phyloP scores from a whole-genome alignment of 2,888 invertebrate genomes.

The Ophion ellenae region DNA sequence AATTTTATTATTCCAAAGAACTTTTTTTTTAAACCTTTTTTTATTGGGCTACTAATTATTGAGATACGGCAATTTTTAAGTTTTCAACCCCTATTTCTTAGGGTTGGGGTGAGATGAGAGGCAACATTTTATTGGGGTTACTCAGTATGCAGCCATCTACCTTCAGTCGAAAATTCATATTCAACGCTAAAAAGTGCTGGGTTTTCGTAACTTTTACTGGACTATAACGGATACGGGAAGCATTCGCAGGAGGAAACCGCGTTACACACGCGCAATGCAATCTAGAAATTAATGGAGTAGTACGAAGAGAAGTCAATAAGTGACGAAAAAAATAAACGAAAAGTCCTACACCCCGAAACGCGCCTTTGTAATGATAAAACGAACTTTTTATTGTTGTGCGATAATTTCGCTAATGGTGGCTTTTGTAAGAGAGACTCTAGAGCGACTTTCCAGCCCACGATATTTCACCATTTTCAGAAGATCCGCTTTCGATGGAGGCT shows the following conservation, averaged over 20 bases:
- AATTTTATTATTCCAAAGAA: too few species aligned
- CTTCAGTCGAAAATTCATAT: too few species aligned
- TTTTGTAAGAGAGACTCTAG: constrained; percentile 35
- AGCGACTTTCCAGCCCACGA: constrained; percentile 20
- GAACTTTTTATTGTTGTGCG: constrained; percentile 56
- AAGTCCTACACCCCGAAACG: not conserved
- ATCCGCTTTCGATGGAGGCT: constrained; percentile 29
- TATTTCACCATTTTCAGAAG: constrained; percentile 33
- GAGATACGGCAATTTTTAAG: too few species aligned
- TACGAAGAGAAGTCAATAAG: constrained; percentile 23
- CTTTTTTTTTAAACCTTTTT: too few species aligned
- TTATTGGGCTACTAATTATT: too few species aligned
- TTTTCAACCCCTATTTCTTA: too few species aligned
- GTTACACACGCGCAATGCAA: not conserved
- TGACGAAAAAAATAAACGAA: constrained; percentile 19
- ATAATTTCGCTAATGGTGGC: constrained; percentile 57
- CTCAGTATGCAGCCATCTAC: too few species aligned
- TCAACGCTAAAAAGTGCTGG: too few species aligned
- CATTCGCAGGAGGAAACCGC: constrained; percentile 13
- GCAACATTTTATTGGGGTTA: too few species aligned
- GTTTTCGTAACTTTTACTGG: too few species aligned
- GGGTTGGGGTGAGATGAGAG: too few species aligned
- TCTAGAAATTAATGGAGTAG: constrained; percentile 2
- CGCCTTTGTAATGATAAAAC: constrained; percentile 58
- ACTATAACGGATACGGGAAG: not conserved